Evolutionary conservation across 2,888 invertebrate species (phyloP).

Genomic region (Machimus rusticus): DNA sequence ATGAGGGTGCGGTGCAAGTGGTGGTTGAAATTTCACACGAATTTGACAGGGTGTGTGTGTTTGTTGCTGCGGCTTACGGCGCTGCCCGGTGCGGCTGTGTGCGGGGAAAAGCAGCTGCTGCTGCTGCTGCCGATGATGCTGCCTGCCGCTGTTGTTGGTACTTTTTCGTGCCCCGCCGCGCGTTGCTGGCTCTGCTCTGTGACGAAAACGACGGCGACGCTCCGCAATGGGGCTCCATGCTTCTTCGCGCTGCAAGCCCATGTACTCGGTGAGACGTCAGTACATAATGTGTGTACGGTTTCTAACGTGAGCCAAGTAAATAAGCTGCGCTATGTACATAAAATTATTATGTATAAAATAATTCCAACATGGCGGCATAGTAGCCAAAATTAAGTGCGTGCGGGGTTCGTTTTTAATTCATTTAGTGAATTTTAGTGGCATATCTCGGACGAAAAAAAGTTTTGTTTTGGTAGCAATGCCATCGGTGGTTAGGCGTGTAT

Average conservation of each 20-base stretch:
- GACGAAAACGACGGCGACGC: slow-evolving; percentile 14
- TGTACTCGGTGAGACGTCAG: slow-evolving; percentile 16
- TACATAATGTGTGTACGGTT: slow-evolving; percentile 36
- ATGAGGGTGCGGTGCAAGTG: not conserved
- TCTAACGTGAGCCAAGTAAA: slow-evolving; percentile 41
- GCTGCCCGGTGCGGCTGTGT: not conserved
- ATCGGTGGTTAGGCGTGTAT: slow-evolving; percentile 10
- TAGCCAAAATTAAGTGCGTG: slow-evolving; percentile 46
- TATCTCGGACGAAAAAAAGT: not conserved
- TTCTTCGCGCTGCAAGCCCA: not conserved
- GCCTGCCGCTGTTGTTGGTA: not conserved
- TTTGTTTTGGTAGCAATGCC: slow-evolving; percentile 41
- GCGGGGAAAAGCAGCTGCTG: slow-evolving; percentile 1
- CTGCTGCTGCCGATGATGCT: not conserved
- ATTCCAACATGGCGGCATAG: slow-evolving; percentile 51
- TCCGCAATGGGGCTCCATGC: slow-evolving; percentile 34
- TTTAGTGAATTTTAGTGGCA: slow-evolving; percentile 14
- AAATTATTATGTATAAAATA: slow-evolving; percentile 42
- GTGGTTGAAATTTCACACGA: not conserved
- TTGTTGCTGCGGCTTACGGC: not conserved
- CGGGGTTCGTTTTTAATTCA: slow-evolving; percentile 38
- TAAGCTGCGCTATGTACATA: slow-evolving; percentile 24
- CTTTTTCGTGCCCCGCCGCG: not conserved
- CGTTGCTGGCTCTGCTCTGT: not conserved
- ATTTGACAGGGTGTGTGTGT: not conserved